phyloP scores from a whole-genome alignment of 1,140 invertebrate genomes.

The Papilio polyxenes region DNA sequence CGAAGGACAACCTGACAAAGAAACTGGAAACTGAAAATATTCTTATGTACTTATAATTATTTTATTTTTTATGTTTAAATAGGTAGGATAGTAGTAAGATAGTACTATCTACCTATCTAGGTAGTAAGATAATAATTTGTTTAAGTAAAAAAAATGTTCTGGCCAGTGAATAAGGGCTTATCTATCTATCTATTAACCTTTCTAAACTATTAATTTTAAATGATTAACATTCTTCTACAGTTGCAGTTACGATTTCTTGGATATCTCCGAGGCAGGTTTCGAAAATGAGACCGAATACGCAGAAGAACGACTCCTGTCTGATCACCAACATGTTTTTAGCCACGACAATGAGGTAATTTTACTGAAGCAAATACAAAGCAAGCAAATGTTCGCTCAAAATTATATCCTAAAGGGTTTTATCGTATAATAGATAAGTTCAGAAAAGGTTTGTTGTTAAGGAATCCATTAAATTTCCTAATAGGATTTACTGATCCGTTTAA shows the following conservation, averaged over 20 bases:
- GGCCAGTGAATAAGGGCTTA: too few species aligned
- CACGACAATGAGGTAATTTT: slow-evolving; percentile 64
- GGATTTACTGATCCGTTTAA: slow-evolving; percentile 2
- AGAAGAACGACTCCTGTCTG: slow-evolving; percentile 61
- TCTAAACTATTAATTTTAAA: slow-evolving; percentile 6
- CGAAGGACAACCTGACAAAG: too few species aligned
- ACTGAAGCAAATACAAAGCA: background rate
- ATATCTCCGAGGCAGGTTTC: slow-evolving; percentile 80
- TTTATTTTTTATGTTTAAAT: too few species aligned
- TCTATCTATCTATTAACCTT: too few species aligned
- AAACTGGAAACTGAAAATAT: too few species aligned
- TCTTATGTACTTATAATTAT: too few species aligned
- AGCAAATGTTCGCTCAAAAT: background rate
- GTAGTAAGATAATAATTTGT: too few species aligned
- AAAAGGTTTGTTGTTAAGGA: too few species aligned
- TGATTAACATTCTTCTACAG: slow-evolving; percentile 66
- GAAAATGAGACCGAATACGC: slow-evolving; percentile 64
- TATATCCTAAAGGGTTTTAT: too few species aligned
- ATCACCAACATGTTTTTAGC: slow-evolving; percentile 59
- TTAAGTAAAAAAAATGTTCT: too few species aligned
- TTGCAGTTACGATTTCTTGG: slow-evolving; percentile 87
- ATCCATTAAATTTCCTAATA: slow-evolving; percentile 1
- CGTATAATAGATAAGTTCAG: background rate
- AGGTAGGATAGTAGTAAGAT: too few species aligned
- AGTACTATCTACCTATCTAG: too few species aligned